phyloP scores from a whole-genome alignment of 2,888 invertebrate genomes.

The Bembecia ichneumoniformis region DNA sequence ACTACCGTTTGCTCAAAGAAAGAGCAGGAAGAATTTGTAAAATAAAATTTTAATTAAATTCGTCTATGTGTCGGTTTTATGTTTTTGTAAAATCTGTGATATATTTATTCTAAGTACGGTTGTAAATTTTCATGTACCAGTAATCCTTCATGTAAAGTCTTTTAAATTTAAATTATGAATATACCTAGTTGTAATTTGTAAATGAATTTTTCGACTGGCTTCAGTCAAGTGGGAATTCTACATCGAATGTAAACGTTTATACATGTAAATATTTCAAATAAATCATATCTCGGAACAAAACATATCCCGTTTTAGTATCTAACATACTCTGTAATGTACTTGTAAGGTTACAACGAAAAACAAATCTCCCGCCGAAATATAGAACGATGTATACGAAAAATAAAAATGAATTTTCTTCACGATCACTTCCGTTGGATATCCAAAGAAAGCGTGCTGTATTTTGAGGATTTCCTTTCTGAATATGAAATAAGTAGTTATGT shows the following conservation, averaged over 20 bases:
- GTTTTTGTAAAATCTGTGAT: constrained; percentile 70
- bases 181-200: constrained; percentile 9
- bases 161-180: constrained; percentile 27
- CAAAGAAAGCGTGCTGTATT: constrained; percentile 32
- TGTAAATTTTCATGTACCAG: constrained; percentile 46
- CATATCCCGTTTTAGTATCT: constrained; percentile 47
- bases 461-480: constrained; percentile 43
- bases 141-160: constrained; percentile 34
- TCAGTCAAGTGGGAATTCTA: constrained; percentile 1
- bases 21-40: constrained; percentile 16
- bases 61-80: constrained; percentile 25
- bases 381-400: constrained; percentile 62
- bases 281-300: constrained; percentile 61
- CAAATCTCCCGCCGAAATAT: constrained; percentile 28
- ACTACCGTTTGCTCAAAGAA: constrained; percentile 17
- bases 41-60: too few species aligned
- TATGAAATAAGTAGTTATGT: constrained; percentile 44
- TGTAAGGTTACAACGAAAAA: constrained; percentile 46
- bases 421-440: constrained; percentile 38
- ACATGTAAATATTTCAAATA: constrained; percentile 20
- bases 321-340: constrained; percentile 28
- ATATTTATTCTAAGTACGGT: constrained; percentile 67
- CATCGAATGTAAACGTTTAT: constrained; percentile 7
- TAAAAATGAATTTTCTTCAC: constrained; percentile 26
- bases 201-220: constrained; percentile 2